Percentiles rank a stretch among this genome's conserved stretches.
These are phyloP conservation scores for Meghimatium bilineatum DNA, from an alignment of 2,888 invertebrate species.

Conservation along the genomic window DNA sequence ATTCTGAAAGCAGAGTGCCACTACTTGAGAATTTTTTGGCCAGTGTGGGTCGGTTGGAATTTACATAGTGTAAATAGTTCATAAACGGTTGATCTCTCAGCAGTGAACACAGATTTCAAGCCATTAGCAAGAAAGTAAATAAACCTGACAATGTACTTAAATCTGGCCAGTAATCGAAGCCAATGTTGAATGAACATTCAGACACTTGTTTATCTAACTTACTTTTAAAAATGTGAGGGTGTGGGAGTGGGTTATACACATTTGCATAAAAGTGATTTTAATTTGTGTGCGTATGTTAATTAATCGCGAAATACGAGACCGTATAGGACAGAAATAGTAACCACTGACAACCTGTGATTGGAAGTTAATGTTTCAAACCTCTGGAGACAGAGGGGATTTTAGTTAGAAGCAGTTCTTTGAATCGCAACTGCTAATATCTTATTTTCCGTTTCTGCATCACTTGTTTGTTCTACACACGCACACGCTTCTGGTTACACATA, in stretches of 20 bases:
- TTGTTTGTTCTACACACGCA: too few relatives aligned
- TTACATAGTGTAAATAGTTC: neutral
- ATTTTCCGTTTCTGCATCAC: too few relatives aligned
- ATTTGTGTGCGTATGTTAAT: neutral
- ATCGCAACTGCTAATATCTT: too few relatives aligned
- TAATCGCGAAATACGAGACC: neutral
- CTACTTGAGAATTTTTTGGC: too few relatives aligned
- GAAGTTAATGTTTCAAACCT: too few relatives aligned
- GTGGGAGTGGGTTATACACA: neutral
- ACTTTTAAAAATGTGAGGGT: neutral
- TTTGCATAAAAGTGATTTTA: neutral
- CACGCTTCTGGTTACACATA: too few relatives aligned
- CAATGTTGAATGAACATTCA: neutral
- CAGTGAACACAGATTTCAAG: neutral
- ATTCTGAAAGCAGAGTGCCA: too few relatives aligned
- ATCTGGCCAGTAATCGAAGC: slow-evolving; percentile 3
- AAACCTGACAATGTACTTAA: neutral
- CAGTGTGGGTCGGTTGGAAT: neutral
- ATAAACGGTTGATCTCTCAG: neutral
- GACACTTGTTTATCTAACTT: neutral
- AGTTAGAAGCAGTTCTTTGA: too few relatives aligned
- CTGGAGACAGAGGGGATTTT: too few relatives aligned
- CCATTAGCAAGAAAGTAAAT: neutral
- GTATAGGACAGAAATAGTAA: neutral
- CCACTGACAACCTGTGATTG: too few relatives aligned